These are phyloP conservation scores for Nesoenas mayeri DNA, from an alignment of 2,113 vertebrate species.

Conservation along the genomic window DNA sequence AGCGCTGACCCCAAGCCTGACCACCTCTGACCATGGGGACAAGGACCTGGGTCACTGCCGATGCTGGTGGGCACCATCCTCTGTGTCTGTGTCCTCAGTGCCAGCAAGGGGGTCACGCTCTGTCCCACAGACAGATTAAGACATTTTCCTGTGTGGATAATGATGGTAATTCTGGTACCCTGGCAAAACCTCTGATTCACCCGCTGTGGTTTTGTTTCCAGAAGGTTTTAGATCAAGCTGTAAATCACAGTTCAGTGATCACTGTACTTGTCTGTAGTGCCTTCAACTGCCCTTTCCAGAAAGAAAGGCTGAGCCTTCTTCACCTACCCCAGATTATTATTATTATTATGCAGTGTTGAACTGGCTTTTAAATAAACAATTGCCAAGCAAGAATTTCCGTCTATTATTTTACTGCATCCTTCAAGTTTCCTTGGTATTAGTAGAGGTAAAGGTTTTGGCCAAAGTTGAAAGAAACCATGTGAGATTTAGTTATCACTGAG, in stretches of 20 bases:
- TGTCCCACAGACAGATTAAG: neutral
- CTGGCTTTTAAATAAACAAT: neutral
- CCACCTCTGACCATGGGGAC: neutral
- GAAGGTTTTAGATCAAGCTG: neutral
- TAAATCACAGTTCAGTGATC: neutral
- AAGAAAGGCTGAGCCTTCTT: neutral
- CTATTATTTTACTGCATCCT: conserved; percentile 18
- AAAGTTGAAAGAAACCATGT: neutral
- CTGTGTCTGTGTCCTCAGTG: rapidly evolving
- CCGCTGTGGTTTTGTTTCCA: neutral
- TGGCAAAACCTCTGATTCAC: neutral
- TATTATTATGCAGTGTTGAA: neutral
- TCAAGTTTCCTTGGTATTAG: neutral
- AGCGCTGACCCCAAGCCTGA: neutral
- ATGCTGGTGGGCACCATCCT: neutral
- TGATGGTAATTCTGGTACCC: neutral
- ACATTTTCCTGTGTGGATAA: neutral
- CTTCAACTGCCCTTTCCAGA: neutral
- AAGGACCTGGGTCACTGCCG: rapidly evolving
- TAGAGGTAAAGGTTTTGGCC: neutral
- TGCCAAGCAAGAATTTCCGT: neutral
- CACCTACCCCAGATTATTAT: neutral
- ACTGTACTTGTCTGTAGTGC: neutral
- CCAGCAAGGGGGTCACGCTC: rapidly evolving
- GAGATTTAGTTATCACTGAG: neutral